Evolutionary conservation across 2,797 vertebrate genomes (phyloP).

Genomic region (Pogonophryne albipinna): DNA sequence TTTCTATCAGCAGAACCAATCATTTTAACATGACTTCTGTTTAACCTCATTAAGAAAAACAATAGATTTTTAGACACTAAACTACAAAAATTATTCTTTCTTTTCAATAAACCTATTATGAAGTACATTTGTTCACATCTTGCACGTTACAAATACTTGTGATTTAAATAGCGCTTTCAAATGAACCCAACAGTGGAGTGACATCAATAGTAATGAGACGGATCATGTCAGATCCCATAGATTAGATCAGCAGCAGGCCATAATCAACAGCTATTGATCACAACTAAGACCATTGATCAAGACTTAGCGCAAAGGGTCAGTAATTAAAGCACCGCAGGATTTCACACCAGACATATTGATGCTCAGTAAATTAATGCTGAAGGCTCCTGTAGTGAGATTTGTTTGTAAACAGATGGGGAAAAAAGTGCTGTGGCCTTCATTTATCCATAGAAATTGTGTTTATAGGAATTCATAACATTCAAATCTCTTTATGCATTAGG

Average conservation of each 20-base stretch:
- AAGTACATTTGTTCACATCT: not conserved
- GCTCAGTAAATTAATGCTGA: slow-evolving; percentile 16
- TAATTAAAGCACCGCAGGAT: slow-evolving; percentile 50
- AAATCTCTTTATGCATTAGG: too few species aligned
- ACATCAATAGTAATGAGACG: slow-evolving; percentile 30
- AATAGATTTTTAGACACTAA: slow-evolving; percentile 5
- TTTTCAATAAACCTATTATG: not conserved
- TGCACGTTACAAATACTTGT: not conserved
- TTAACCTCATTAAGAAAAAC: not conserved
- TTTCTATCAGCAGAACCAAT: not conserved
- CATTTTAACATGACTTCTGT: slow-evolving; percentile 10
- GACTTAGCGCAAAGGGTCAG: slow-evolving; percentile 33
- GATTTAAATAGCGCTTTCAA: too few species aligned
- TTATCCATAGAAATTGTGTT: not conserved
- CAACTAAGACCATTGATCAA: slow-evolving; percentile 47
- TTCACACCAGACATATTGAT: slow-evolving; percentile 42
- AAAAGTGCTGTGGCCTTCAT: not conserved
- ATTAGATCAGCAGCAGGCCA: slow-evolving; percentile 33
- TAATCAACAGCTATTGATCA: slow-evolving; percentile 51
- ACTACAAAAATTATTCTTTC: not conserved
- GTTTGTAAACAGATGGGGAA: not conserved
- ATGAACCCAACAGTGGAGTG: not conserved
- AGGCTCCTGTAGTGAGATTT: slow-evolving; percentile 8
- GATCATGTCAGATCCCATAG: slow-evolving; percentile 42
- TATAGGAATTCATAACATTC: too few species aligned